A percentile compares a stretch with the other conserved stretches of the same genome.
phyloP scores from a whole-genome alignment of 2,888 invertebrate species.

The Helobdella robusta region DNA sequence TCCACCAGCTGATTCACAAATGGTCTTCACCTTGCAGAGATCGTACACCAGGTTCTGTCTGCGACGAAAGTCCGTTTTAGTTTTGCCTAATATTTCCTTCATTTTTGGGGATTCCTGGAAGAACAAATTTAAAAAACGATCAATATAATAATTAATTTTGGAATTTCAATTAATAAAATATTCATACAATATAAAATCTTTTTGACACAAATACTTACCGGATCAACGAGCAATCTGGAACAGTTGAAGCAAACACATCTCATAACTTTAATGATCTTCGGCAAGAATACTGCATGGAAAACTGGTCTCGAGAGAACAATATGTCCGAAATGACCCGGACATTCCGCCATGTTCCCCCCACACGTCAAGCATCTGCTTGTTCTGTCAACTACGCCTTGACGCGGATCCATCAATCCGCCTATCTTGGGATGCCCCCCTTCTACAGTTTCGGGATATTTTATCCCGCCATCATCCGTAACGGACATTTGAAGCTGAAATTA shows the following conservation, averaged over 20 bases:
- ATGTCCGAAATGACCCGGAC: slow-evolving; percentile 98
- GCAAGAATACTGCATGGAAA: slow-evolving; percentile 92
- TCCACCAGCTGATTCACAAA: no score
- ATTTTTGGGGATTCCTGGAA: no score
- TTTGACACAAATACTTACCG: slow-evolving; percentile 67
- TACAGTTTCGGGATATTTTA: slow-evolving; percentile 91
- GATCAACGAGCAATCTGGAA: slow-evolving; percentile 87
- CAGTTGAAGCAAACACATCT: slow-evolving; percentile 98
- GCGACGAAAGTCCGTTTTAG: no score
- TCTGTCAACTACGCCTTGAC: slow-evolving; percentile 93
- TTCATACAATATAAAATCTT: no score
- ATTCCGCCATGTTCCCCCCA: slow-evolving; percentile 83
- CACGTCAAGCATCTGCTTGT: slow-evolving; percentile 57
- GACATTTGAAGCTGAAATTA: slow-evolving; percentile 79
- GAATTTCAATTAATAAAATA: no score
- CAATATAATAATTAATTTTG: no score
- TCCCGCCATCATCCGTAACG: slow-evolving; percentile 75
- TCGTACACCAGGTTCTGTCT: no score
- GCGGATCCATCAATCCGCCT: slow-evolving; percentile 96
- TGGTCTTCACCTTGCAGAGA: no score
- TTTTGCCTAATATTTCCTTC: no score
- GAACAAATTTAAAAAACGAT: no score
- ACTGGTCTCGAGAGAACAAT: slow-evolving; percentile 96
- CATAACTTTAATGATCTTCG: slow-evolving; percentile 91
- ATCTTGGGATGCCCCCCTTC: slow-evolving; percentile 86